Evolutionary conservation across 2,888 invertebrate species (phyloP).

Genomic region (Eulithis prunata): DNA sequence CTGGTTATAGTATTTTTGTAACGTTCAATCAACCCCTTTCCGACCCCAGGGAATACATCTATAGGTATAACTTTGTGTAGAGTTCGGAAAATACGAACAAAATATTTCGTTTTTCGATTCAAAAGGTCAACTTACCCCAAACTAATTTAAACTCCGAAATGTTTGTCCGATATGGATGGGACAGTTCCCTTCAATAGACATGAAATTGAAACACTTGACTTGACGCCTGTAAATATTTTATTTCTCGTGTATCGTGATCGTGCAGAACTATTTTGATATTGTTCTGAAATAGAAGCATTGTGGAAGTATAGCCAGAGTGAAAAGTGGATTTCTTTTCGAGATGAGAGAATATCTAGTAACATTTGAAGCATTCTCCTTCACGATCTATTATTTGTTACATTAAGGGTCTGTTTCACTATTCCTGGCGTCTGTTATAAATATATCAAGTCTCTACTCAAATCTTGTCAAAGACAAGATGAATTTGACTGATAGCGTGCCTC

Average conservation of each 20-base stretch:
- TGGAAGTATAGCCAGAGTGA: not conserved
- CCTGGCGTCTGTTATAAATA: no score
- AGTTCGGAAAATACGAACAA: constrained; percentile 1
- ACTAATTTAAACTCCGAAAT: constrained; percentile 31
- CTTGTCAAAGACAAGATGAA: no score
- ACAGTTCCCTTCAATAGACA: constrained; percentile 11
- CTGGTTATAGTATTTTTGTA: not conserved
- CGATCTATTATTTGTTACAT: no score
- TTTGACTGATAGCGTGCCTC: no score
- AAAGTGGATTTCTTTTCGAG: no score
- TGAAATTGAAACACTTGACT: constrained; percentile 22
- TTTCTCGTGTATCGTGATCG: not conserved
- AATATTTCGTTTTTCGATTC: constrained; percentile 22
- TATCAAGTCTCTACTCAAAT: no score
- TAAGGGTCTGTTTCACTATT: no score
- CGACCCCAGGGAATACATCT: not conserved
- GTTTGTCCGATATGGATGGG: constrained; percentile 21
- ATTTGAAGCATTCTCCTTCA: no score
- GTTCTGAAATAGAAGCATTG: constrained; percentile 8
- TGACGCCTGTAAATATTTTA: constrained; percentile 9
- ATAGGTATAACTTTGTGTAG: not conserved
- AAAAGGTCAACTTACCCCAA: constrained; percentile 21
- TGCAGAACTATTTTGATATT: constrained; percentile 10
- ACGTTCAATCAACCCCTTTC: constrained; percentile 2
- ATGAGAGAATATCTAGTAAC: no score